Conservation (phyloP, 2,888 invertebrate genomes). For the Drosophila leonis region DNA sequence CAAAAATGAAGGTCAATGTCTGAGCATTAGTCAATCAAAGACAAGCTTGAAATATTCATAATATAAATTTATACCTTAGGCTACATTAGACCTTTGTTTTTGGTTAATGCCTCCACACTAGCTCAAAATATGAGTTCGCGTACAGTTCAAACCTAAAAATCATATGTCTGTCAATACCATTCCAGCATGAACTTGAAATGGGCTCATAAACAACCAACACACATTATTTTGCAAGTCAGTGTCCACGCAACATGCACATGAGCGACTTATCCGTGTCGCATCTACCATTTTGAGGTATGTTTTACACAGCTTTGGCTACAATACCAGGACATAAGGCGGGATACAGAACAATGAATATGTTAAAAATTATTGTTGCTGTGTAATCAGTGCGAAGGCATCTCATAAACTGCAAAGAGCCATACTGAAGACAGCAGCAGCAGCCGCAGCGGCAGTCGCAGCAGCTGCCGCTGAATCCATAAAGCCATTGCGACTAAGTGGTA, state of each 20-base stretch:
- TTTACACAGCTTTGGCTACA: constrained; percentile 30
- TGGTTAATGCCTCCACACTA: constrained; percentile 2
- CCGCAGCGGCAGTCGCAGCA: background rate
- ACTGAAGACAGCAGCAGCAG: constrained; percentile 19
- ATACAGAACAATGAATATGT: constrained; percentile 44
- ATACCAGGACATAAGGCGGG: constrained; percentile 36
- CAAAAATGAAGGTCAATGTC: constrained; percentile 35
- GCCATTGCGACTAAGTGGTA: constrained; percentile 24
- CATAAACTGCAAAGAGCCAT: constrained; percentile 54
- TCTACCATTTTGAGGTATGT: constrained; percentile 54
- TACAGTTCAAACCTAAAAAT: background rate
- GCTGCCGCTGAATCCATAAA: background rate
- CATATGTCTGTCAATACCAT: constrained; percentile 7
- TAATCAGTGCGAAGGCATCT: constrained; percentile 69
- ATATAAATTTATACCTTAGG: constrained; percentile 14
- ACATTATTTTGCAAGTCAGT: constrained; percentile 24
- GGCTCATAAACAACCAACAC: background rate
- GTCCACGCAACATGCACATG: constrained; percentile 19
- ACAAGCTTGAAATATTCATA: constrained; percentile 19
- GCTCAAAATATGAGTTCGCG: background rate
- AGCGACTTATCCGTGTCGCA: constrained; percentile 55
- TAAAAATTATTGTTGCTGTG: constrained; percentile 61
- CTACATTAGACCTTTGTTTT: constrained; percentile 22
- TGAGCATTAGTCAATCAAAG: constrained; percentile 33
- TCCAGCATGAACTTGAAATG: constrained; percentile 1